phyloP scores from a whole-genome alignment of 2,113 vertebrate species.

The Microtus montanus region DNA sequence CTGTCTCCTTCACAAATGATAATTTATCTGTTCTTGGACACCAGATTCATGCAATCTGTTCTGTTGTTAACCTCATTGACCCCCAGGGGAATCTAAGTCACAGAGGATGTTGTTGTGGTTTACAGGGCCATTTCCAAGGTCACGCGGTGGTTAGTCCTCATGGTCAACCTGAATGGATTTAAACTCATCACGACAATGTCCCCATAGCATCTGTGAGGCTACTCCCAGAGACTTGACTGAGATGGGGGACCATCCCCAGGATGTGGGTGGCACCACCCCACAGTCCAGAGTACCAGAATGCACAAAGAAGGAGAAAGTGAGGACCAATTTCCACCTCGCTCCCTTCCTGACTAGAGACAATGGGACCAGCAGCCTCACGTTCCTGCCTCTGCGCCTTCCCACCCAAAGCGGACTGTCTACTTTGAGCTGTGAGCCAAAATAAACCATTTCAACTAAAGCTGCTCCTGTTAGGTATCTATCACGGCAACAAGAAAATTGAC shows the following conservation, averaged over 20 bases:
- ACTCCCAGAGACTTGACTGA: neutral
- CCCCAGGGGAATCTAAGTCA: neutral
- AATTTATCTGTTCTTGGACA: neutral
- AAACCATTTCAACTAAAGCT: too few species aligned
- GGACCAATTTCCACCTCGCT: neutral
- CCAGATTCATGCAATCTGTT: neutral
- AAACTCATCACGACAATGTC: neutral
- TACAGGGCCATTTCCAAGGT: neutral
- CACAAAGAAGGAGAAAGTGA: neutral
- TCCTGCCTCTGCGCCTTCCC: neutral
- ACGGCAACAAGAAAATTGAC: neutral
- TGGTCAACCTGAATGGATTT: neutral
- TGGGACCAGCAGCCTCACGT: neutral
- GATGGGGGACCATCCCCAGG: neutral
- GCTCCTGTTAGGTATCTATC: neutral
- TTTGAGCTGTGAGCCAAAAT: neutral
- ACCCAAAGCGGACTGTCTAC: too few species aligned
- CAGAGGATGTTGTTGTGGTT: neutral
- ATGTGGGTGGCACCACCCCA: neutral
- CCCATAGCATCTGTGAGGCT: neutral
- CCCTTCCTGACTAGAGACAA: neutral
- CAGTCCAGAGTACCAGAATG: neutral
- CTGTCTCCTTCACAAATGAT: neutral
- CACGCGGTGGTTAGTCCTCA: neutral
- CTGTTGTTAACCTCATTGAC: neutral